Percentiles rank a stretch among this genome's conserved stretches.
Evolutionary conservation across 2,797 vertebrate species (phyloP).

Genomic region (Parauchenoglanis punctatus): DNA sequence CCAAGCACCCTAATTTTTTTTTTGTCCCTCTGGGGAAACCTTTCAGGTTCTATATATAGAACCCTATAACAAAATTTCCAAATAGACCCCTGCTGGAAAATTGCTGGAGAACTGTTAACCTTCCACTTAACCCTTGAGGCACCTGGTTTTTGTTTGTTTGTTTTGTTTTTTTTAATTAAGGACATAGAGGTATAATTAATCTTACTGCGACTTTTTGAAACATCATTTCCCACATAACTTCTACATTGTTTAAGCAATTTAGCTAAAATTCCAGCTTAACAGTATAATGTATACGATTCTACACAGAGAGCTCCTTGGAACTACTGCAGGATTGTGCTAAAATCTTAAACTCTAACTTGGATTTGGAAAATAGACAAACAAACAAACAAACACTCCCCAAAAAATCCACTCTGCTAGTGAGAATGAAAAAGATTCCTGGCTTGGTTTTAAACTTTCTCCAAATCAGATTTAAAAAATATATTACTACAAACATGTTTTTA

Average conservation of each 20-base stretch:
- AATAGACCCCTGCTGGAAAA: conserved; percentile 25
- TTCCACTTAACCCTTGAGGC: background rate
- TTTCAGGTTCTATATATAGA: background rate
- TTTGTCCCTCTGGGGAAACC: background rate
- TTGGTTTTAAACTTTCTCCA: background rate
- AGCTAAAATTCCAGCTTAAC: background rate
- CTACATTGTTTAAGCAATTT: background rate
- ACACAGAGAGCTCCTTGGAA: background rate
- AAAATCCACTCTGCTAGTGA: background rate
- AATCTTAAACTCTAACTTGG: background rate
- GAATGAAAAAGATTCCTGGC: background rate
- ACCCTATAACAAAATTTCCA: conserved; percentile 36
- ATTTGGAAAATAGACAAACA: background rate
- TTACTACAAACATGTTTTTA: conserved; percentile 52
- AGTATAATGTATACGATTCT: background rate
- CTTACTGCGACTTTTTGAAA: background rate
- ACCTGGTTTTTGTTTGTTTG: background rate
- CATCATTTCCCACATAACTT: background rate
- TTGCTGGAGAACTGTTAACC: background rate
- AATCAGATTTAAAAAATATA: conserved; percentile 72
- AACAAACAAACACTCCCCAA: background rate
- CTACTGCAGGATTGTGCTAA: background rate
- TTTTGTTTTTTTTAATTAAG: background rate
- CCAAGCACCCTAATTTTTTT: conserved; percentile 20
- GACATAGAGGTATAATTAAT: background rate